Evolutionary conservation across 2,888 invertebrate species (phyloP), one percentile per base, ranked within the genome.

Genomic region (Byasa hedistus): DNA sequence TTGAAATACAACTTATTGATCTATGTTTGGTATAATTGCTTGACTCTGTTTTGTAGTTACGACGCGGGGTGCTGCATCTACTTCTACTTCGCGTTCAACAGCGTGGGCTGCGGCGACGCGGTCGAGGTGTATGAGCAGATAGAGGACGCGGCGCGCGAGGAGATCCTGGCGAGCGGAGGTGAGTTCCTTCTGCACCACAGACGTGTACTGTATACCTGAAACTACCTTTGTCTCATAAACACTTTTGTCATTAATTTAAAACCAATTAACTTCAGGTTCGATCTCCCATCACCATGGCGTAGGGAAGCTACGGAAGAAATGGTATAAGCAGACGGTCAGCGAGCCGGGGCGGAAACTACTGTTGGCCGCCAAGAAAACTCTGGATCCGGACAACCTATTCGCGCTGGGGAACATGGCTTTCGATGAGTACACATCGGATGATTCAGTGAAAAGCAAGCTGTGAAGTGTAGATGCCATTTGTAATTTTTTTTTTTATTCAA

Each of bases 21-120:
- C n/a, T 39, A 17, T 15, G 10, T 39, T 10, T n/a, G 32, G 5
- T 12, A 4, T n/a, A 3, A 48, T n/a, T 48, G 48, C n/a, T 5
- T n/a, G 4, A n/a, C 48, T n/a, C 7, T 48, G 48, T 39, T 22
- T 32, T 74, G 0, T 76, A 91, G 91, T 0, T 98, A 99, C 83
- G 99, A 99, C 81, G 96, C 97, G 0, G 99, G 99, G 0, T 98
- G 98, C 76, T 98, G 98, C 82, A 95, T 99, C 61, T 99, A 99
- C 82, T 97, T 98, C 89, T 96, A 98, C 92, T 97, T 99, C 93
- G 96, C 96, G 51, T 96, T 97, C 87, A 96, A 96, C 81, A 93
- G 94, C 70, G 79, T 79, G 0, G 91, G 91, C 21, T 86, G 93
- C 48, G 69, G 83, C 60, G 94, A 97, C 80, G 96, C 97, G 0